Percentiles rank a stretch among this genome's conserved stretches.
These are phyloP conservation scores for Scaeva pyrastri DNA, from an alignment of 2,888 invertebrate species.

Conservation along the genomic window DNA sequence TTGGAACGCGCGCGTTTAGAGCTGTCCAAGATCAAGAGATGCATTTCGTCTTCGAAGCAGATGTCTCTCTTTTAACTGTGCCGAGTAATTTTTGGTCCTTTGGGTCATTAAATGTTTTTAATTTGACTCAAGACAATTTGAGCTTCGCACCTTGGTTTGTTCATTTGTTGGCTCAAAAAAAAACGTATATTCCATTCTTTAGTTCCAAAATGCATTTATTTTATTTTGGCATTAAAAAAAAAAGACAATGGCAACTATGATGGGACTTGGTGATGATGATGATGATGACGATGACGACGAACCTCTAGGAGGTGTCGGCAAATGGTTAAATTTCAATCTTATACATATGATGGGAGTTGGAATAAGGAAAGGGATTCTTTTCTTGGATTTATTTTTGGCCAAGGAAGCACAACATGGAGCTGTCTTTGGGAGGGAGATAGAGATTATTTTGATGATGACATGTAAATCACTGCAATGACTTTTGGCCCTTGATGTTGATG, in stretches of 20 bases:
- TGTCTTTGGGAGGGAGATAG: background rate
- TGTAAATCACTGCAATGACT: conserved; percentile 55
- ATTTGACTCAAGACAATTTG: conserved; percentile 48
- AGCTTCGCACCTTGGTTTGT: conserved; percentile 49
- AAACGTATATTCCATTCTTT: too few species aligned
- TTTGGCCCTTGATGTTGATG: conserved; percentile 41
- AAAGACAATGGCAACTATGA: background rate
- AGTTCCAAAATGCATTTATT: conserved; percentile 20
- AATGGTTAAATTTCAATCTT: conserved; percentile 66
- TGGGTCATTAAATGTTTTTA: conserved; percentile 71
- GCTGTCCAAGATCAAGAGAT: conserved; percentile 42
- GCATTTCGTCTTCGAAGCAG: conserved; percentile 45
- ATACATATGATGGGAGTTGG: background rate
- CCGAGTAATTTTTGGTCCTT: conserved; percentile 59
- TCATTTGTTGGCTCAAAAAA: background rate
- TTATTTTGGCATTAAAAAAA: conserved; percentile 33
- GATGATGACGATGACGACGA: too few species aligned
- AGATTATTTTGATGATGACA: conserved; percentile 54
- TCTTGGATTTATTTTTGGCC: conserved; percentile 39
- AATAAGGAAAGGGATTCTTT: background rate
- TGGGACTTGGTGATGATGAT: conserved; percentile 21
- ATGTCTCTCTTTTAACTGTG: conserved; percentile 65
- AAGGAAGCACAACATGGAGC: conserved; percentile 9
- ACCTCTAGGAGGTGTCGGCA: conserved; percentile 55
- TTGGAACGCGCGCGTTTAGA: conserved; percentile 53